Conservation (phyloP, 2,113 vertebrate genomes). For the Cervus canadensis region DNA sequence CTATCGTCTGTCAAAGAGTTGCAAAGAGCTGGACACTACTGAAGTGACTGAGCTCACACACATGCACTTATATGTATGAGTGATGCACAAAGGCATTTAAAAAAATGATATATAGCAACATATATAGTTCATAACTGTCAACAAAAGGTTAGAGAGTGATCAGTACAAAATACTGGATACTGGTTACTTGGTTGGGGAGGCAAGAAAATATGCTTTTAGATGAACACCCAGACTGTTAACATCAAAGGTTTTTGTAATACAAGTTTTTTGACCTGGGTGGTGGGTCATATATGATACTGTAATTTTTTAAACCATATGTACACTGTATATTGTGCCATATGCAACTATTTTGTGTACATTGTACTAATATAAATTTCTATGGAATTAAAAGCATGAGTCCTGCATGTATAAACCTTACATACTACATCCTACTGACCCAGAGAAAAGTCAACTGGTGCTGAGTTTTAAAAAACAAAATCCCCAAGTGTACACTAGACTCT, state of each 20-base stretch:
- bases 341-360: background rate
- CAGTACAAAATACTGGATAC: background rate
- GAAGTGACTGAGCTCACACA: too few species aligned
- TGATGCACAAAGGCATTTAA: background rate
- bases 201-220: background rate
- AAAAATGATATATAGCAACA: background rate
- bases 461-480: background rate
- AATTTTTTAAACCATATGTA: background rate
- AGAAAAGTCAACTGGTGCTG: background rate
- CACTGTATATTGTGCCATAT: background rate
- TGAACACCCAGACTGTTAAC: background rate
- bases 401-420: background rate
- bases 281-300: background rate
- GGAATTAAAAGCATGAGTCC: background rate
- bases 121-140: background rate
- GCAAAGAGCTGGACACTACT: too few species aligned
- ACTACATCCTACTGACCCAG: background rate
- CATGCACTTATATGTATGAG: background rate
- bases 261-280: background rate
- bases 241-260: background rate
- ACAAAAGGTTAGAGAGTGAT: background rate
- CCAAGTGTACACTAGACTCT: background rate
- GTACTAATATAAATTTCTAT: background rate
- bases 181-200: background rate
- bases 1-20: too few species aligned